A percentile compares a stretch with the other conserved stretches of the same genome.
Evolutionary conservation across 1,140 invertebrate genomes (phyloP).

Genomic region (Apocrypta bakeri): DNA sequence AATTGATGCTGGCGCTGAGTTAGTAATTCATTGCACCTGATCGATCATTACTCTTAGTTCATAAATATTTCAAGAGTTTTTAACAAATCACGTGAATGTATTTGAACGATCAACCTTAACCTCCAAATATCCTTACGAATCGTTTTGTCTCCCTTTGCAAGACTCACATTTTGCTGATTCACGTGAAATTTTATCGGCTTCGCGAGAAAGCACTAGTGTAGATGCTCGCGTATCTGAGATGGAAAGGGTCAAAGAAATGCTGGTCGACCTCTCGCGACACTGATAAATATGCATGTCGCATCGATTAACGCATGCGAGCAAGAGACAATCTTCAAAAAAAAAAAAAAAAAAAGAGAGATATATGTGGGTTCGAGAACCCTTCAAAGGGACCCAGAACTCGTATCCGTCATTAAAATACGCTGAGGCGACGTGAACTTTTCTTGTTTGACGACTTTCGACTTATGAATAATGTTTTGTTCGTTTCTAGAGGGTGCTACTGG

Average conservation of each 20-base stretch:
- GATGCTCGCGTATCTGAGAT: background rate
- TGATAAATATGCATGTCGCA: slow-evolving; percentile 43
- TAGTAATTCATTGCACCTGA: too few relatives aligned
- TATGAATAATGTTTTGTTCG: slow-evolving; percentile 2
- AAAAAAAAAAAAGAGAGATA: background rate
- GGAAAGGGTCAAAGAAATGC: slow-evolving; percentile 22
- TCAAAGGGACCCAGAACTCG: background rate
- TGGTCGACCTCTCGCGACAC: background rate
- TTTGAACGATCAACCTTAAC: background rate
- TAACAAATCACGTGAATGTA: background rate
- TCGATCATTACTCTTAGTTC: background rate
- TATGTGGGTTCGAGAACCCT: background rate
- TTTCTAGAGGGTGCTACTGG: background rate
- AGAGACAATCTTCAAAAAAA: slow-evolving; percentile 10
- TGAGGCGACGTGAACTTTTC: slow-evolving; percentile 4
- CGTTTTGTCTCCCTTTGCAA: too few relatives aligned
- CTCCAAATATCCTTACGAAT: background rate
- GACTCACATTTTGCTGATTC: slow-evolving; percentile 5
- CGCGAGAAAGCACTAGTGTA: background rate
- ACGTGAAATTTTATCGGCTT: background rate
- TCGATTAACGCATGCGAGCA: slow-evolving; percentile 32
- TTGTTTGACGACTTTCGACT: background rate
- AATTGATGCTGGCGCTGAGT: background rate
- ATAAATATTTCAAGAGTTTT: background rate
- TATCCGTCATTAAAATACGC: slow-evolving; percentile 36